These are phyloP conservation scores for Clavelina lepadiformis DNA, from an alignment of 23 tunicate species.

Conservation along the genomic window DNA sequence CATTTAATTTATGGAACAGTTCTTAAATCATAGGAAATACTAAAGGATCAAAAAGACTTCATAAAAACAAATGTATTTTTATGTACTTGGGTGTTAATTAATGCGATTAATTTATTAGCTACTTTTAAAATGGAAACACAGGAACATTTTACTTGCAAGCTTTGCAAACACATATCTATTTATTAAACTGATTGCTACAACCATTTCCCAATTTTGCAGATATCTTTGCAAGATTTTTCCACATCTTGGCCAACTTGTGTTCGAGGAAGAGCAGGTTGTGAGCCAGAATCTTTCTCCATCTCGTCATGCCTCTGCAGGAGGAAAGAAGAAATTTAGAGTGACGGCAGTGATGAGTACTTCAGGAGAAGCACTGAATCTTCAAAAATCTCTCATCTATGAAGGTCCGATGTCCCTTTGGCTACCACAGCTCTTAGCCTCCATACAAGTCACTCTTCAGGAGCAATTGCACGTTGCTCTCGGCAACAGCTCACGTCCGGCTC, in stretches of 20 bases:
- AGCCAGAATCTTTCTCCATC: constrained; percentile 27
- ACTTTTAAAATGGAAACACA: no score
- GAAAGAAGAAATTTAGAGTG: constrained; percentile 61
- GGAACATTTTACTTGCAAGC: no score
- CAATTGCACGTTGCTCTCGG: constrained; percentile 92
- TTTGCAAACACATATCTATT: no score
- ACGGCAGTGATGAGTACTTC: constrained; percentile 61
- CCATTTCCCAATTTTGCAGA: constrained; percentile 13
- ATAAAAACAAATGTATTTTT: no score
- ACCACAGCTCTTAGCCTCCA: constrained; percentile 53
- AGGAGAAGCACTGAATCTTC: constrained; percentile 61
- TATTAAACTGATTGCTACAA: no score
- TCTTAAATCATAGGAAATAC: no score
- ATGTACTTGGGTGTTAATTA: no score
- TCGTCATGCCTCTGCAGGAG: constrained; percentile 41
- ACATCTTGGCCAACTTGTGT: constrained; percentile 61
- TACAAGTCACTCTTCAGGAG: constrained; percentile 75
- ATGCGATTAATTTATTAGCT: no score
- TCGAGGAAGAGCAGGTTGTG: constrained; percentile 42
- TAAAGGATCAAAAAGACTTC: no score
- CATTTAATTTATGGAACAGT: no score
- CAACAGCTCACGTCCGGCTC: constrained; percentile 74
- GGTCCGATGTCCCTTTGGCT: constrained; percentile 91
- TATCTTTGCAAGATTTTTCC: constrained; percentile 71
- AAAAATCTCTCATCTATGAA: constrained; percentile 50